phyloP scores from a whole-genome alignment of 2,888 invertebrate genomes.

The Neuroscelio doddi region DNA sequence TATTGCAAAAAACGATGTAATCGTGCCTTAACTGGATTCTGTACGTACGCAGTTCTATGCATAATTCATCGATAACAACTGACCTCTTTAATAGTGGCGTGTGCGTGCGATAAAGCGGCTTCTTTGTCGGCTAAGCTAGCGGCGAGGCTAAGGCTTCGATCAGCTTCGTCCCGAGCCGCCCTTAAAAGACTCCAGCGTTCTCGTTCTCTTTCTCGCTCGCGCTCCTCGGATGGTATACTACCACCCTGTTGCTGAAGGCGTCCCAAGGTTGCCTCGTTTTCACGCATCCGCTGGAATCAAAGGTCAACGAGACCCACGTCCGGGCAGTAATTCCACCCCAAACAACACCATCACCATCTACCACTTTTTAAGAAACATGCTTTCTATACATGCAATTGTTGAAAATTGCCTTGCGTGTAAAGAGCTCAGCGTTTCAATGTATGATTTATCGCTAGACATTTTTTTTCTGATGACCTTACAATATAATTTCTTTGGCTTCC shows the following conservation, averaged over 20 bases:
- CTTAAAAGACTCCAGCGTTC: constrained; percentile 91
- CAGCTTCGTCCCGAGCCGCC: constrained; percentile 92
- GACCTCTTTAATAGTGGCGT: constrained; percentile 89
- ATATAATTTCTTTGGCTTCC: no score
- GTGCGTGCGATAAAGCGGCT: constrained; percentile 87
- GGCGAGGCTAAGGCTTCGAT: constrained; percentile 87
- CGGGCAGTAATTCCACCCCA: constrained; percentile 68
- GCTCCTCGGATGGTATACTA: constrained; percentile 89
- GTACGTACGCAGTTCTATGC: neutral
- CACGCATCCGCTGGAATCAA: constrained; percentile 81
- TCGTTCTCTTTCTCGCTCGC: constrained; percentile 83
- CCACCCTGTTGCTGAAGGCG: constrained; percentile 91
- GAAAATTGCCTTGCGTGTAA: neutral
- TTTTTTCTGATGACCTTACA: no score
- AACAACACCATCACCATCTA: constrained; percentile 62
- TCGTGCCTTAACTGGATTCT: no score
- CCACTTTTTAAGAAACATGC: constrained; percentile 40
- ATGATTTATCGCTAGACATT: no score
- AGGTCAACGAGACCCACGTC: constrained; percentile 66
- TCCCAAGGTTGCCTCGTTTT: constrained; percentile 84
- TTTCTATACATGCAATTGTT: constrained; percentile 31
- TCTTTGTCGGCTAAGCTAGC: constrained; percentile 91
- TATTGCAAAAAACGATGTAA: neutral
- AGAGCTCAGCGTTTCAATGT: no score
- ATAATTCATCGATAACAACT: constrained; percentile 48